These are phyloP conservation scores for Chrysolina oricalcia DNA, from an alignment of 2,888 invertebrate genomes.

Conservation along the genomic window DNA sequence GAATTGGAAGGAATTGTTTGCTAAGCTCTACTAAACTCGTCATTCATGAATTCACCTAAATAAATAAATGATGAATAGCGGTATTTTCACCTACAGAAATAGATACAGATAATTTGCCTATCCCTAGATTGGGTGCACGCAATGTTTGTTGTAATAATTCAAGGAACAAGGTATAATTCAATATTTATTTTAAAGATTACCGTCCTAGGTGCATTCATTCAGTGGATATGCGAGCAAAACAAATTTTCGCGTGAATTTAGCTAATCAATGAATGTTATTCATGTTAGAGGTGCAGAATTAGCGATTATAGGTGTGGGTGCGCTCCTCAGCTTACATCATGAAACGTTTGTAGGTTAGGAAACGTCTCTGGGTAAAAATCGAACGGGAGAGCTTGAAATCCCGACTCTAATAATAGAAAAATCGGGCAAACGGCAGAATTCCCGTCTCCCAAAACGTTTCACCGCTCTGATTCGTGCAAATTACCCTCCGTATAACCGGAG, in stretches of 20 bases:
- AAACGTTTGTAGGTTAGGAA: conserved; percentile 18
- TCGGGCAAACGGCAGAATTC: background rate
- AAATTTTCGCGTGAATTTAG: background rate
- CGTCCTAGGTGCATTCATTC: background rate
- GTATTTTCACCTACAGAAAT: background rate
- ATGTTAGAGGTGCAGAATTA: background rate
- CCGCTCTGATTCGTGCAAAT: background rate
- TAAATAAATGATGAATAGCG: conserved; percentile 13
- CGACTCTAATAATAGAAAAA: conserved; percentile 21
- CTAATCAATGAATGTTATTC: background rate
- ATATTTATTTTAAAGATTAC: background rate
- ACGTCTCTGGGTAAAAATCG: conserved; percentile 19
- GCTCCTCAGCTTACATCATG: conserved; percentile 16
- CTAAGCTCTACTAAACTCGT: background rate
- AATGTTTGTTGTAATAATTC: background rate
- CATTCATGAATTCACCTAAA: conserved; percentile 9
- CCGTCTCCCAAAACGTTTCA: background rate
- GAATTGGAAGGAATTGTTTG: background rate
- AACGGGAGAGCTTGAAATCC: conserved; percentile 8
- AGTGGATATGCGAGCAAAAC: background rate
- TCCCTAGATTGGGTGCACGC: background rate
- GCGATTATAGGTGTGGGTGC: conserved; percentile 12
- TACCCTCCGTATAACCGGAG: background rate
- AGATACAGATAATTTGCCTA: background rate
- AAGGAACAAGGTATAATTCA: background rate